Base-by-base conservation (phyloP, 2,888 invertebrate species). In the Dugesia japonica region DNA sequence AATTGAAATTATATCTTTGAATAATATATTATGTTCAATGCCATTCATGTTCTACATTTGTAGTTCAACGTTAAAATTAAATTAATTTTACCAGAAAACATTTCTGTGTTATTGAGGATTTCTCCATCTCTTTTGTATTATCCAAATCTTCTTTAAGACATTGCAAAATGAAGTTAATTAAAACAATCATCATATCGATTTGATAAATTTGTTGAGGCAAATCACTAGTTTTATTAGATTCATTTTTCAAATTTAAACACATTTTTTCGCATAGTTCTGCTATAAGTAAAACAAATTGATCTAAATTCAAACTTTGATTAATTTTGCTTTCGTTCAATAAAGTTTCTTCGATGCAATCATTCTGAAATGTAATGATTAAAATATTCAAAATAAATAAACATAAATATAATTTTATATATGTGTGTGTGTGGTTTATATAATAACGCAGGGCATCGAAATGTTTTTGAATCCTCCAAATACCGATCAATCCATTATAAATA, bases 151-250 rank as follows among this genome's bases (percentile, higher is more conserved):
- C 56, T 23, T 56, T 56, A 13, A 56, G 4, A n/a, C 56, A 56
- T 23, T 56, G 56, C 7, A 56, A 23, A 56, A 56, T 56, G 23
- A 56, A 56, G n/a, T 56, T 56, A 1, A 56, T 4, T 9, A n/a
- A 56, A 23, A 56, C 23, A 56, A 56, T 56, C 7, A 56, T n/a
- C n/a, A 56, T 56, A 56, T 56, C 56, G 23, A 56, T 56, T 56
- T 56, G 56, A 56, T 56, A 56, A n/a, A 56, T 56, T 23, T 56
- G 56, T 56, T 56, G 56, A 20, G 56, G 56, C n/a, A 56, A n/a
- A 31, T 31, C 7, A 4, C 9, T 7, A 13, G 9, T 17, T 17
- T 38, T 38, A 38, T 38, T 38, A 4, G 56, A 7, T 56, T 20
- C 56, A 56, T 56, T 56, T 23, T n/a, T 20, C n/a, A 56, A 4